These are phyloP conservation scores for Pentamera pediparva DNA, from an alignment of 53 echinoderm and acorn worm species.

Conservation along the genomic window DNA sequence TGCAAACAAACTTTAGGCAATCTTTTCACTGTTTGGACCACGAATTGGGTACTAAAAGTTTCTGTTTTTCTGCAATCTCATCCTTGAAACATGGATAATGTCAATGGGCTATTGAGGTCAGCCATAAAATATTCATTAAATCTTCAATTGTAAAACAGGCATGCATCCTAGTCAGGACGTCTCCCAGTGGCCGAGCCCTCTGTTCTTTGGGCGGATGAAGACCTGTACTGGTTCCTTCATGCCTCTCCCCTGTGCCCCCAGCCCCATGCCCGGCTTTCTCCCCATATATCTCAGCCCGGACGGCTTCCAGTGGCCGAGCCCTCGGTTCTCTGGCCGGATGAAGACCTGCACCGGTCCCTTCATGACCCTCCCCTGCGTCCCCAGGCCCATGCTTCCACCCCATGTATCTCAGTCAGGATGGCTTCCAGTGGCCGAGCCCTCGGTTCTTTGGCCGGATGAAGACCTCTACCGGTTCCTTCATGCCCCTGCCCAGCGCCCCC, in stretches of 20 bases:
- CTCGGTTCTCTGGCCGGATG: slow-evolving; percentile 81
- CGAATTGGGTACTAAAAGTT: too few species aligned
- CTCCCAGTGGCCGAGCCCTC: slow-evolving; percentile 85
- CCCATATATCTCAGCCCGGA: slow-evolving; percentile 79
- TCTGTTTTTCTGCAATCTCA: slow-evolving; percentile 10
- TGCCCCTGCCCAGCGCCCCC: slow-evolving; percentile 67
- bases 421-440: slow-evolving; percentile 88
- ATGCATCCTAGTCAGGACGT: slow-evolving; percentile 40
- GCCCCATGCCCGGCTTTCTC: slow-evolving; percentile 89
- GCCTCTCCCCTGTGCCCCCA: slow-evolving; percentile 68
- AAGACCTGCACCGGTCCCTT: slow-evolving; percentile 83
- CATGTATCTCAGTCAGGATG: slow-evolving; percentile 67
- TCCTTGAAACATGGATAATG: slow-evolving; percentile 5
- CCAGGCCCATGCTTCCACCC: slow-evolving; percentile 95
- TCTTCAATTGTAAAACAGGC: too few species aligned
- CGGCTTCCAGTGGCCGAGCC: slow-evolving; percentile 85
- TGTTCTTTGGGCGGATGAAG: slow-evolving; percentile 80
- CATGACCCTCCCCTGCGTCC: slow-evolving; percentile 62
- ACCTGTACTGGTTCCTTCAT: slow-evolving; percentile 84
- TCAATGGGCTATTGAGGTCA: neutral
- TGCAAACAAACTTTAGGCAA: too few species aligned
- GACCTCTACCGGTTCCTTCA: slow-evolving; percentile 79
- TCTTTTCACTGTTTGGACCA: too few species aligned
- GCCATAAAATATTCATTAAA: neutral
- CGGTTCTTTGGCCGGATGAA: slow-evolving; percentile 83